Conservation (phyloP, 2,797 vertebrate species). For the Sus cebifrons region DNA sequence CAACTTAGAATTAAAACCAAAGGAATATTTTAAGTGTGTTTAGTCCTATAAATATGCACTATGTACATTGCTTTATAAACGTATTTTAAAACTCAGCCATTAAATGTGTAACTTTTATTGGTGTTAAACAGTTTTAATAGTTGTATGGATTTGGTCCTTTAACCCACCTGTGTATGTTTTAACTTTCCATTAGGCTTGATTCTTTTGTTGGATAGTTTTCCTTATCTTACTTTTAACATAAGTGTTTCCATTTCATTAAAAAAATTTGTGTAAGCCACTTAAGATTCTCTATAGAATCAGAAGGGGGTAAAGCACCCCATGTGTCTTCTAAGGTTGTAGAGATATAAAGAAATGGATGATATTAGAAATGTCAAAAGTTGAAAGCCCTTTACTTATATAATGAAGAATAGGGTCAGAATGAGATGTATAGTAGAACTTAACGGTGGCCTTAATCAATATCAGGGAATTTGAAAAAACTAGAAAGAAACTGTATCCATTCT, state of each 20-base stretch:
- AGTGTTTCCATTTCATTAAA: conserved; percentile 1
- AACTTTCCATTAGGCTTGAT: conserved; percentile 11
- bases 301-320: background rate
- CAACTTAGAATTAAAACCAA: conserved; percentile 22
- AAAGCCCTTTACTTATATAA: background rate
- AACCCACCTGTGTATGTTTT: background rate
- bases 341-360: background rate
- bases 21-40: conserved; percentile 21
- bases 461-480: background rate
- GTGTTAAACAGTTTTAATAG: conserved; percentile 11
- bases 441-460: background rate
- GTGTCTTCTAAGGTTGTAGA: background rate
- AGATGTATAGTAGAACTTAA: background rate
- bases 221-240: background rate
- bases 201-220: conserved; percentile 28
- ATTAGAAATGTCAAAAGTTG: conserved; percentile 36
- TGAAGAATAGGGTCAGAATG: conserved; percentile 9
- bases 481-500: background rate
- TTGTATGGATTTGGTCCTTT: background rate
- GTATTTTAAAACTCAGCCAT: background rate
- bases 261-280: background rate
- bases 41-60: background rate
- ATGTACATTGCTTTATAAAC: background rate
- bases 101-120: background rate
- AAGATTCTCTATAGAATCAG: background rate